Conservation (phyloP, 2,113 vertebrate species). For the Bujurquina vittata region DNA sequence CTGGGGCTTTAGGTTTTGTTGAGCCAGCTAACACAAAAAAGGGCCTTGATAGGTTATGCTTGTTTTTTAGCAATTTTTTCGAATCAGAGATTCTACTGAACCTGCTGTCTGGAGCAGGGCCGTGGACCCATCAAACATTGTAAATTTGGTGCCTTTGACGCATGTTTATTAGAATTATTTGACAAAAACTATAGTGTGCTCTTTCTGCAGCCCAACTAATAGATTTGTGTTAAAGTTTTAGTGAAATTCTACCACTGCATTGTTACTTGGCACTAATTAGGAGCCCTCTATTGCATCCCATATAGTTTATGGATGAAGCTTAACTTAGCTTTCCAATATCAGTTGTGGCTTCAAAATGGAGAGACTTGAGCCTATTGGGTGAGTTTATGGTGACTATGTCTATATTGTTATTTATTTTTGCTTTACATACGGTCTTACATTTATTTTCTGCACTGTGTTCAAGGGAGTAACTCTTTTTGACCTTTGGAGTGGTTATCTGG, state of each 20-base stretch:
- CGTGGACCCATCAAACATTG: no score
- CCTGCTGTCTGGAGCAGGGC: no score
- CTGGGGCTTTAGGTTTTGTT: no score
- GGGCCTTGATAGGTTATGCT: no score
- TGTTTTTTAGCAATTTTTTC: no score
- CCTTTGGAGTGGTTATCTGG: conserved; percentile 58
- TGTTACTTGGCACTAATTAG: background rate
- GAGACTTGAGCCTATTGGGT: background rate
- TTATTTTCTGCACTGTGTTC: background rate
- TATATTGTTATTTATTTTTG: background rate
- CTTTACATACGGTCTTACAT: background rate
- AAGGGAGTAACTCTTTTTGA: conserved; percentile 14
- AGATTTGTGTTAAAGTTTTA: no score
- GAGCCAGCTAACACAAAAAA: no score
- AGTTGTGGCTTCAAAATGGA: background rate
- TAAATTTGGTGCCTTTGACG: no score
- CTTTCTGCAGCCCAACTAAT: background rate
- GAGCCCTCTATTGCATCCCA: background rate
- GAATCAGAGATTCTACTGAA: no score
- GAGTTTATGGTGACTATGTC: background rate
- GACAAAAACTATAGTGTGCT: background rate
- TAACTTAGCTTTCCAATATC: background rate
- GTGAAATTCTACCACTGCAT: background rate
- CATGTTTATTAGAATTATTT: background rate
- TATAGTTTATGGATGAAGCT: background rate